Evolutionary conservation across 2,797 vertebrate genomes (phyloP), one percentile per base, ranked within the genome.

Genomic region (Paedocypris micromegethes): DNA sequence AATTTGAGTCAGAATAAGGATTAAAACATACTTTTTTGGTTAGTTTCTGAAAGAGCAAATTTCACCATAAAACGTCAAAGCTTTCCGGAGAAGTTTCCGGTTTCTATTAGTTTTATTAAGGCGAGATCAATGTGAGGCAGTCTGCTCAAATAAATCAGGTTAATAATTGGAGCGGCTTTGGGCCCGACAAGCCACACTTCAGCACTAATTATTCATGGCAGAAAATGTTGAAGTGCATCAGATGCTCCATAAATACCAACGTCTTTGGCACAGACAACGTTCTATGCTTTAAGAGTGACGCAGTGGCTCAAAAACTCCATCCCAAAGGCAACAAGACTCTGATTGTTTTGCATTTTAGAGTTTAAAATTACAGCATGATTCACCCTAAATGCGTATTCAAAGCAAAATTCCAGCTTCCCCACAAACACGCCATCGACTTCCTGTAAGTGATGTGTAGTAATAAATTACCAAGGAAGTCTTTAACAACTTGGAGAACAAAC

Each of bases 321-420:
- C 43, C 41, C 60, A 41, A 49, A 53, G 49, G 45, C 45, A 72
- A 72, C 70, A 75, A 68, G 54, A 61, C 60, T 46, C 9, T 68
- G 60, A 64, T 74, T 77, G 67, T 71, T 73, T 58, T 40, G 47
- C 9, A 8, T 58, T 55, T 47, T 53, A 43, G 69, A 53, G 51
- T 72, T 69, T 71, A 47, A 75, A 75, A 73, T 58, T 44, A 70
- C 48, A 70, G 43, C 41, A 64, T 68, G 67, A 73, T 75, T 68
- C 63, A 61, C 58, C 50, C 41, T 73, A 41, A 3, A 45, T 46
- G 47, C 23, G 23, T 23, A 23, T 23, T 23, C 23, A 23, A 23
- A 60, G 7, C 38, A 5, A 53, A 52, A 68, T 74, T 66, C 48
- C 8, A 58, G 46, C 53, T 70, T 48, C 50, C 47, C 38, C 64